phyloP scores from a whole-genome alignment of 2,797 vertebrate genomes.

The Brachymystax lenok region DNA sequence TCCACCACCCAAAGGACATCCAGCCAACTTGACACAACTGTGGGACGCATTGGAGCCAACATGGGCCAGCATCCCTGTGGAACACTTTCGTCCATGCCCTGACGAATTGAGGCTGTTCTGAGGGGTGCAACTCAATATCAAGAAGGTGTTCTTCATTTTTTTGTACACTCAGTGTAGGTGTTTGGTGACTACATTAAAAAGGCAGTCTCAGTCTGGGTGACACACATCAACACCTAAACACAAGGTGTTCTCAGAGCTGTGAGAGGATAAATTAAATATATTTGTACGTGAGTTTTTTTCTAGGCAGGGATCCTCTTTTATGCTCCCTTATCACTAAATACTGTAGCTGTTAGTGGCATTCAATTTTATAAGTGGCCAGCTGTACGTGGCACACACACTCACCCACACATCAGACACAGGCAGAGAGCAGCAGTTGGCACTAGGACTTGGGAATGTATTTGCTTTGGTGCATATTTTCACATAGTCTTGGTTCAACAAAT shows the following conservation, averaged over 20 bases:
- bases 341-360: not conserved
- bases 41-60: too few relatives aligned
- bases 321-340: not conserved
- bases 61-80: too few relatives aligned
- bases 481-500: conserved; percentile 14
- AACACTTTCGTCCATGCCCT: too few relatives aligned
- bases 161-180: conserved; percentile 52
- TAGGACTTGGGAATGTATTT: conserved; percentile 30
- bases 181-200: conserved; percentile 62
- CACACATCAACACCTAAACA: not conserved
- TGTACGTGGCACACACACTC: not conserved
- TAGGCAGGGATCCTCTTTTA: too few relatives aligned
- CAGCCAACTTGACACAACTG: too few relatives aligned
- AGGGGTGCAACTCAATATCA: too few relatives aligned
- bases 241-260: not conserved
- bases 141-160: not conserved
- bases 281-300: not conserved
- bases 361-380: not conserved
- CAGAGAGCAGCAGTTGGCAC: conserved; percentile 1
- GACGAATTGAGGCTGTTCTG: too few relatives aligned
- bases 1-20: too few relatives aligned
- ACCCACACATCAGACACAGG: conserved; percentile 9
- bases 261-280: not conserved
- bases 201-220: not conserved
- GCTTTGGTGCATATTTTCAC: conserved; percentile 31